Conservation (phyloP, 2,113 vertebrate genomes). For the Cercocebus atys region DNA sequence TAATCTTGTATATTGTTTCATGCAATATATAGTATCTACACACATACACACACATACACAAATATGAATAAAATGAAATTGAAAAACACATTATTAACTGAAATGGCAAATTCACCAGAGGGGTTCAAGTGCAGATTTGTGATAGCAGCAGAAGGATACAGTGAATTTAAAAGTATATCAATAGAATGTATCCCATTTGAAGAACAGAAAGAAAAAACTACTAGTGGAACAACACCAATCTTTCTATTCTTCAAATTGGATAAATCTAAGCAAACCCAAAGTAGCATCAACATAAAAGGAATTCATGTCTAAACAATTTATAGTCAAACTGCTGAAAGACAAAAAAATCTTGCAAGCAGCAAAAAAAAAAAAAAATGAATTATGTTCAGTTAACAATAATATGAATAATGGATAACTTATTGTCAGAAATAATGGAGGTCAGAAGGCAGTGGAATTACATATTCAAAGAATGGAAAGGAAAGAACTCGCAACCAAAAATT, state of each 20-base stretch:
- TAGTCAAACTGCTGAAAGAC: not conserved
- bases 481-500: not conserved
- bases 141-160: not conserved
- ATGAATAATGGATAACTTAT: not conserved
- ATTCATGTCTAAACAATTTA: not conserved
- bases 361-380: not conserved
- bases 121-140: not conserved
- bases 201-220: not conserved
- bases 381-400: not conserved
- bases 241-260: too few relatives aligned
- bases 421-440: not conserved
- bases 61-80: not conserved
- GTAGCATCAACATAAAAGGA: not conserved
- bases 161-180: not conserved
- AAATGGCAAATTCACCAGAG: not conserved
- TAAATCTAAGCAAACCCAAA: not conserved
- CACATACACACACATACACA: not conserved
- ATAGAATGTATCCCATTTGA: not conserved
- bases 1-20: not conserved
- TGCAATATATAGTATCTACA: not conserved
- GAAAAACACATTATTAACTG: not conserved
- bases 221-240: not conserved
- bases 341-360: not conserved
- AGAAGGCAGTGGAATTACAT: not conserved
- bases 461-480: not conserved